Evolutionary conservation across 1,140 invertebrate genomes (phyloP), one percentile per base, ranked within the genome.

Genomic region (Paraescarpia echinospica): DNA sequence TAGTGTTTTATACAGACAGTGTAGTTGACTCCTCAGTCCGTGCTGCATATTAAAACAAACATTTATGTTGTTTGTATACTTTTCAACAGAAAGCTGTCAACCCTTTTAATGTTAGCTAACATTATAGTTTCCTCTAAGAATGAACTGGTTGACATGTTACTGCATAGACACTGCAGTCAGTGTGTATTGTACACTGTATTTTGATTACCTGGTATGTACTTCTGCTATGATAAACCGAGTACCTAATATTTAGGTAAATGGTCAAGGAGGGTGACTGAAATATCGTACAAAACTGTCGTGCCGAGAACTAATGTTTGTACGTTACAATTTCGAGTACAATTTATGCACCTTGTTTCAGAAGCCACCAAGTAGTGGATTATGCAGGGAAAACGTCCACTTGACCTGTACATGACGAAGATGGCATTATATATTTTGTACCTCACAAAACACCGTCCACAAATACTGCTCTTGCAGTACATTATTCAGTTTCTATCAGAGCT

Each of bases 201-300:
- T 77, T 77, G 22, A n/a, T n/a, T n/a, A n/a, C n/a, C n/a, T n/a
- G n/a, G 8, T 77, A 77, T 77, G 59, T 77, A 77, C 59, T 77
- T 77, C 22, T 77, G 59, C 59, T 77, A 27, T 77, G 59, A 18
- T 77, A 0, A 77, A 27, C 27, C 27, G 59, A 77, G 12, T 77
- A 77, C 59, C 59, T 77, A 77, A 77, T 77, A 77, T 77, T 77
- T 77, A 77, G 59, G 59, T 77, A 77, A 77, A 77, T 22, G 59
- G 59, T 77, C 27, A 77, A 6, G 0, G 22, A 77, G 59, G 22
- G 59, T 31, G 27, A 77, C 59, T 22, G 14, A 27, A 77, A 77
- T 77, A 31, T 27, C 18, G 59, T 77, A 77, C 59, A 77, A 31
- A 77, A 77, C 9, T 77, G 59, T 77, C 59, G 8, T 22, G 59